phyloP scores from a whole-genome alignment of 1,140 invertebrate species.

The Copidosoma floridanum region DNA sequence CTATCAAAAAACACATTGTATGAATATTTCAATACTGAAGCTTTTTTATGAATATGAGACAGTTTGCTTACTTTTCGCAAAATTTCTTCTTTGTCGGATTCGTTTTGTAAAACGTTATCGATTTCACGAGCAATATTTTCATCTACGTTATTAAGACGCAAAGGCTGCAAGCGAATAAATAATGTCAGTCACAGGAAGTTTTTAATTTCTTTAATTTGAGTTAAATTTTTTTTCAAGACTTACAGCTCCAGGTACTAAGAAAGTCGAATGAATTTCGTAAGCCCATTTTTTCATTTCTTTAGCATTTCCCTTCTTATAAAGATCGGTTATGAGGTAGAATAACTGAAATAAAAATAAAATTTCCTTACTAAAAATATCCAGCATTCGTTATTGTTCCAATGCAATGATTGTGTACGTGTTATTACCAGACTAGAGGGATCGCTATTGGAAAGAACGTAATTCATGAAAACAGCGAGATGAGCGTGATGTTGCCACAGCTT shows the following conservation, averaged over 20 bases:
- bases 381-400: constrained; percentile 32
- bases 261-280: constrained; percentile 96
- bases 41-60: constrained; percentile 7
- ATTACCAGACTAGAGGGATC: constrained; percentile 78
- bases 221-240: constrained; percentile 46
- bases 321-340: constrained; percentile 84
- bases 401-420: too few species aligned
- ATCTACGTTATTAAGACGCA: constrained; percentile 80
- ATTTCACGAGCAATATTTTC: constrained; percentile 86
- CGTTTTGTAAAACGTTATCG: constrained; percentile 77
- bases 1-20: constrained; percentile 38
- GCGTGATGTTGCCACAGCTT: constrained; percentile 72
- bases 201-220: constrained; percentile 15
- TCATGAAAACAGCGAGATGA: constrained; percentile 85
- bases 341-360: constrained; percentile 61
- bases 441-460: constrained; percentile 82
- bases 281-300: constrained; percentile 96
- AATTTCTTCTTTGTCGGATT: constrained; percentile 85
- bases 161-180: constrained; percentile 64
- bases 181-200: constrained; percentile 1
- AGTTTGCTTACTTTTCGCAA: constrained; percentile 67
- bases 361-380: constrained; percentile 2
- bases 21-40: background rate
- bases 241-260: constrained; percentile 85
- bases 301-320: constrained; percentile 78